Evolutionary conservation across 2,888 invertebrate genomes (phyloP).

Genomic region (Ectemnius cavifrons): DNA sequence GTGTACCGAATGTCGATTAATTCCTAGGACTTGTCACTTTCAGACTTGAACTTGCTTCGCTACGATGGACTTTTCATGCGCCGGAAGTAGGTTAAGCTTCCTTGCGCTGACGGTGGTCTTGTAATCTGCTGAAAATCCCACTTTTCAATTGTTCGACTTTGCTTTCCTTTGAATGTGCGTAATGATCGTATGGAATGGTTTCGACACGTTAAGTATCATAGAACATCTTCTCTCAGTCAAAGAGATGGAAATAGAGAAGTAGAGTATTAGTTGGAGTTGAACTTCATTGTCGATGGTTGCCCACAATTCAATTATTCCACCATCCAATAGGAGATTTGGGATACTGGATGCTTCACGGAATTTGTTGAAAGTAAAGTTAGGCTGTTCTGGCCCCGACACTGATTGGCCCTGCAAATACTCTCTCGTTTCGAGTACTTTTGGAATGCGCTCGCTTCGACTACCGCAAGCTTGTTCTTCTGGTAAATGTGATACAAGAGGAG

Average conservation of each 20-base stretch:
- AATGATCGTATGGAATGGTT: not conserved
- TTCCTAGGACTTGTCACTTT: slow-evolving; percentile 2
- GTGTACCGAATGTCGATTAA: slow-evolving; percentile 8
- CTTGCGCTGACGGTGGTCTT: not conserved
- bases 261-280: not conserved
- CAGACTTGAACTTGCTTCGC: slow-evolving; percentile 1
- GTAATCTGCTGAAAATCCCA: not conserved
- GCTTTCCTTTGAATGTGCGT: slow-evolving; percentile 12
- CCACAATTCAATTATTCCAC: not conserved
- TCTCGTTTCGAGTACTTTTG: too few species aligned
- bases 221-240: too few species aligned
- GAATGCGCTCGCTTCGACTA: too few species aligned
- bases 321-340: not conserved
- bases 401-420: too few species aligned
- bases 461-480: too few species aligned
- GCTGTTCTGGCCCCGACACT: too few species aligned
- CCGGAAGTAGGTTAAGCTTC: not conserved
- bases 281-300: not conserved
- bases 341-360: not conserved
- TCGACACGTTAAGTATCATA: not conserved
- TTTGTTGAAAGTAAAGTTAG: not conserved
- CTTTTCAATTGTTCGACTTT: not conserved
- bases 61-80: not conserved
- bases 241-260: too few species aligned
- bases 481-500: too few species aligned